Percentiles rank a stretch among this genome's conserved stretches.
Conservation (phyloP, 1,140 invertebrate species). For the Heliconius congener region DNA sequence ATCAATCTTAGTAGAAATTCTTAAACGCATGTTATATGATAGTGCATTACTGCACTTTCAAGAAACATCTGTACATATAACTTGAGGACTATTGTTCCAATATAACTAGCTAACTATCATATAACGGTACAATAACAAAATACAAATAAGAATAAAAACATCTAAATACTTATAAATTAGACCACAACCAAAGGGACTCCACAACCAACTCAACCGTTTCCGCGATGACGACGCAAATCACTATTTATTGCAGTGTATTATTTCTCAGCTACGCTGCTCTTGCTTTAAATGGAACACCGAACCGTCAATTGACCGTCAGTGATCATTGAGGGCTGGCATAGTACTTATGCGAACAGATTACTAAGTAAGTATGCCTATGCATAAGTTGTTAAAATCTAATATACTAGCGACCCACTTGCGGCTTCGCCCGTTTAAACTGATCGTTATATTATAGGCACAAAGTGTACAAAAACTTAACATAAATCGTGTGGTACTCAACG, state of each 20-base stretch:
- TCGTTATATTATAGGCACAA: too few species aligned
- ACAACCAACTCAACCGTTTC: constrained; percentile 50
- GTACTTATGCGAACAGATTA: constrained; percentile 19
- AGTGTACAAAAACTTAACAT: too few species aligned
- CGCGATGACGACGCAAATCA: constrained; percentile 62
- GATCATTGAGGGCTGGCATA: constrained; percentile 19
- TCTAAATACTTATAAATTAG: constrained; percentile 9
- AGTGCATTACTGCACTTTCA: too few species aligned
- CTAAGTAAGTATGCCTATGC: constrained; percentile 34
- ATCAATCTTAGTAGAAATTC: too few species aligned
- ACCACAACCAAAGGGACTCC: constrained; percentile 50
- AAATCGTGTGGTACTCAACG: too few species aligned
- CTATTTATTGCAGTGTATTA: constrained; percentile 66
- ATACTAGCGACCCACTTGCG: too few species aligned
- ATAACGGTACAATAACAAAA: too few species aligned
- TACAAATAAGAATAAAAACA: background rate
- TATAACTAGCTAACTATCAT: too few species aligned
- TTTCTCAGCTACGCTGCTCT: constrained; percentile 52
- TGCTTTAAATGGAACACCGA: constrained; percentile 38
- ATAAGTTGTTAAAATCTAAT: constrained; percentile 3
- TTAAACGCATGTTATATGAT: too few species aligned
- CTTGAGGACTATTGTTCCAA: too few species aligned
- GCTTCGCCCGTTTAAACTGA: too few species aligned
- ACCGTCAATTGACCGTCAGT: constrained; percentile 40
- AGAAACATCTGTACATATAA: too few species aligned